A percentile compares a stretch with the other conserved stretches of the same genome.
Evolutionary conservation across 2,888 invertebrate genomes (phyloP).

Genomic region (Cephus pulcher): DNA sequence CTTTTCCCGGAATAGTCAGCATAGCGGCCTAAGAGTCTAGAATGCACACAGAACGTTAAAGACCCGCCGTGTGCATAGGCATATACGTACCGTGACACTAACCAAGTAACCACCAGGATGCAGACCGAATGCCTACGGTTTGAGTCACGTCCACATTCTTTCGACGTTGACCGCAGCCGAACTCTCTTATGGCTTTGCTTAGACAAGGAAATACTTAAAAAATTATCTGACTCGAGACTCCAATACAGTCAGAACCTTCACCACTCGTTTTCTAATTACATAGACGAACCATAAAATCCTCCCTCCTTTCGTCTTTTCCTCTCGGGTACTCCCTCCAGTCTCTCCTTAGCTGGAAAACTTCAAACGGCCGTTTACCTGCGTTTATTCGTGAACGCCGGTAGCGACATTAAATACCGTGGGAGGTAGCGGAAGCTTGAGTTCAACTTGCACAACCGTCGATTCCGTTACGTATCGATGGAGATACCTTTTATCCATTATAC

Average conservation of each 20-base stretch:
- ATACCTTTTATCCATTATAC: not conserved
- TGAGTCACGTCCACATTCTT: conserved; percentile 48
- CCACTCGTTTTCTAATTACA: not conserved
- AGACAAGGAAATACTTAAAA: conserved; percentile 6
- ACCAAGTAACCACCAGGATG: conserved; percentile 33
- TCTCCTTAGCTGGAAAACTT: not conserved
- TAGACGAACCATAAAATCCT: not conserved
- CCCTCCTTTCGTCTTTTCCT: not conserved
- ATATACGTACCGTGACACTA: not conserved
- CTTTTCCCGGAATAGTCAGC: not conserved
- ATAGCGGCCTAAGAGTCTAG: not conserved
- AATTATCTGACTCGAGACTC: not conserved
- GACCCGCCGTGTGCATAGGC: not conserved
- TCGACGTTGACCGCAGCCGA: conserved; percentile 15
- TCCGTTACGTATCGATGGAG: not conserved
- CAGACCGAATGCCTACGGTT: conserved; percentile 45
- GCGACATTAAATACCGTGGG: not conserved
- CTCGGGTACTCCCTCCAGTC: not conserved
- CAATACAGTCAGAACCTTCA: not conserved
- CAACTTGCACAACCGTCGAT: not conserved
- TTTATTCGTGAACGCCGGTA: not conserved
- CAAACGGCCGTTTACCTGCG: not conserved
- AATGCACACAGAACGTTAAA: not conserved
- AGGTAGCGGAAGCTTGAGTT: not conserved
- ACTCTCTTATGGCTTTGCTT: conserved; percentile 3